phyloP scores from a whole-genome alignment of 2,797 vertebrate species.

The Carcharodon carcharias region DNA sequence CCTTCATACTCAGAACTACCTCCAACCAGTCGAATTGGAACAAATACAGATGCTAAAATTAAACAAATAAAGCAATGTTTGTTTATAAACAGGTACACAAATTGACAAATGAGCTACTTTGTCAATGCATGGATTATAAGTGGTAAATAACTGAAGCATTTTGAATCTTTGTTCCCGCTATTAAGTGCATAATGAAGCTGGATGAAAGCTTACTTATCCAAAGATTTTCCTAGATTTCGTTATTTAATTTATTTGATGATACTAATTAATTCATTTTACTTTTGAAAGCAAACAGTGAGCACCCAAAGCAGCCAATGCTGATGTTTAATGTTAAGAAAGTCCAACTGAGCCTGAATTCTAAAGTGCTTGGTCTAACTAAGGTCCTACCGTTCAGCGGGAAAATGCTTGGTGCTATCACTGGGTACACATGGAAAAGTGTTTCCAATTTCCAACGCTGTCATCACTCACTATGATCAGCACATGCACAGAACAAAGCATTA shows the following conservation, averaged over 20 bases:
- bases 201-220: neutral
- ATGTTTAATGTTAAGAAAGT: neutral
- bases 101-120: neutral
- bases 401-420: neutral
- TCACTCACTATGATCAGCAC: neutral
- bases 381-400: neutral
- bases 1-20: conserved; percentile 67
- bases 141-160: neutral
- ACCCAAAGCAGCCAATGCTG: neutral
- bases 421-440: neutral
- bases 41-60: conserved; percentile 48
- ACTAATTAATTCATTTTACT: neutral
- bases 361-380: neutral
- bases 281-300: neutral
- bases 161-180: neutral
- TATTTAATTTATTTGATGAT: neutral
- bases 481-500: neutral
- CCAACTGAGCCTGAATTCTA: conserved; percentile 6
- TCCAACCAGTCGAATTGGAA: conserved; percentile 69
- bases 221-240: neutral
- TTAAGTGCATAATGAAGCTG: neutral
- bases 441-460: neutral
- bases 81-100: neutral
- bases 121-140: neutral
- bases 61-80: neutral